Base-by-base conservation (phyloP, 2,888 invertebrate species). In the Diplazon laetatorius region DNA sequence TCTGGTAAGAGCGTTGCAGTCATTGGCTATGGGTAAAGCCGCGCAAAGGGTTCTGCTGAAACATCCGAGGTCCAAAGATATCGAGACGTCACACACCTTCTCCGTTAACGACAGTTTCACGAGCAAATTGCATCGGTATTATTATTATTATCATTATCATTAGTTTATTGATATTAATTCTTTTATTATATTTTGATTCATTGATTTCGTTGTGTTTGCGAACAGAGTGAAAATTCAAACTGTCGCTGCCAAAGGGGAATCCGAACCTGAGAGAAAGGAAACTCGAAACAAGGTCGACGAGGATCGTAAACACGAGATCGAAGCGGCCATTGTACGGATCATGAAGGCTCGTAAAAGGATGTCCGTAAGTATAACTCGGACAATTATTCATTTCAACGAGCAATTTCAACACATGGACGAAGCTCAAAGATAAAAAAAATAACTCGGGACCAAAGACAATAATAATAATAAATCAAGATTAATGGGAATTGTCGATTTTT, bases 271-370 rank as follows among this genome's bases (percentile, higher is more conserved):
- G 91, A 94, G 99, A 83, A 95, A 97, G 90, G 99, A 99, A 92
- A 99, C 99, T 0, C 95, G 99, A 85, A 98, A 96, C 90, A 99
- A 99, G 92, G 98, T 98, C 59, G 99, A 99, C 90, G 99, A 99
- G 91, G 99, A 99, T 92, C 94, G 99, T 85, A 99, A 99, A 91
- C 99, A 99, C 92, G 99, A 99, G 93, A 99, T 99, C 85, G 99
- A 99, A 92, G 99, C 99, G 62, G 99, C 99, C 81, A 98, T 99
- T 90, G 99, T 99, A 82, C 94, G 98, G 90, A 99, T 99, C 90
- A 99, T 99, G 99, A 99, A 99, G 92, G 97, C 98, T 60, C 94
- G 99, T 83, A 98, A 99, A 93, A 95, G 96, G 88, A 96, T 99
- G 95, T 94, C 96, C 91, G 96, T 96, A 91, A 89, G 93, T 91